These are phyloP conservation scores for Macroglossus sobrinus DNA, from an alignment of 2,113 vertebrate species.

Conservation along the genomic window DNA sequence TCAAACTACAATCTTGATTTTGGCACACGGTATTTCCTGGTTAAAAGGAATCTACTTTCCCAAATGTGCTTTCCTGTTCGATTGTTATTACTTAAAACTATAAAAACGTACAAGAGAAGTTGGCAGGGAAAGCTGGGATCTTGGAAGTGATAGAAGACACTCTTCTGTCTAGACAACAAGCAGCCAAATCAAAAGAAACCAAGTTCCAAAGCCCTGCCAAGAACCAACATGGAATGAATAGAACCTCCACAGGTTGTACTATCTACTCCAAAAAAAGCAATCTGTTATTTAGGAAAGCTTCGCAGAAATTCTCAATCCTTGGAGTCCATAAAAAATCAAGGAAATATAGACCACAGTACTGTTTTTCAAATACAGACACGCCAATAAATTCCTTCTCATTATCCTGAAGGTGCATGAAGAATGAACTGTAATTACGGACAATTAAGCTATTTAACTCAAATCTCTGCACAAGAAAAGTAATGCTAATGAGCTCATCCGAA, in stretches of 20 bases:
- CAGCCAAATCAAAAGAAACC: conserved; percentile 41
- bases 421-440: background rate
- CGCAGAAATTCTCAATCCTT: background rate
- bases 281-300: conserved; percentile 38
- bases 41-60: conserved; percentile 49
- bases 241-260: conserved; percentile 40
- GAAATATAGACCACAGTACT: background rate
- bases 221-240: conserved; percentile 24
- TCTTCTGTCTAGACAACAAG: conserved; percentile 50
- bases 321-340: conserved; percentile 17
- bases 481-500: background rate
- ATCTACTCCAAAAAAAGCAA: conserved; percentile 52
- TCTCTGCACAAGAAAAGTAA: background rate
- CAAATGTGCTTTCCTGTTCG: conserved; percentile 42
- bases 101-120: conserved; percentile 28
- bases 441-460: conserved; percentile 31
- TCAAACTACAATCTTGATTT: conserved; percentile 46
- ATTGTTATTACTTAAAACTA: conserved; percentile 52
- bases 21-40: conserved; percentile 50
- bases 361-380: conserved; percentile 26
- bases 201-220: conserved; percentile 29
- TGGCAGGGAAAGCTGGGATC: conserved; percentile 33
- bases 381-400: conserved; percentile 51
- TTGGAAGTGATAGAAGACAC: conserved; percentile 48
- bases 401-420: background rate